A percentile compares a stretch with the other conserved stretches of the same genome.
phyloP scores from a whole-genome alignment of 2,888 invertebrate genomes.

The Eudemis profundana region DNA sequence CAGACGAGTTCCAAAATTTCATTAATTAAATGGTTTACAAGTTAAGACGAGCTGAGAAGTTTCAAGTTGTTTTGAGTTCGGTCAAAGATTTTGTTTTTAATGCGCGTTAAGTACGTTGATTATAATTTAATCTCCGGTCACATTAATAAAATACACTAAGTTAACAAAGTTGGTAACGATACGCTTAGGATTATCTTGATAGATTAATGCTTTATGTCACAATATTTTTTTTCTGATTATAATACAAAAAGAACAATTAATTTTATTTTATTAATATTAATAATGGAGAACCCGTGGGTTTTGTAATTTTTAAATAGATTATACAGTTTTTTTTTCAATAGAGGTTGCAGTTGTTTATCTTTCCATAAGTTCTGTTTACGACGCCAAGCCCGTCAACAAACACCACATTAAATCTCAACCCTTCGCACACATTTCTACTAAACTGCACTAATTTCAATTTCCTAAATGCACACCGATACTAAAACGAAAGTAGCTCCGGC shows the following conservation, averaged over 20 bases:
- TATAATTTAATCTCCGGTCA: background rate
- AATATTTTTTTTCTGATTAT: too few relatives aligned
- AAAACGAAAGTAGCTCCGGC: slow-evolving; percentile 46
- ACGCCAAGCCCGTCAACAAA: too few relatives aligned
- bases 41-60: slow-evolving; percentile 13
- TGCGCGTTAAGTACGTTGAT: background rate
- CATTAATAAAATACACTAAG: slow-evolving; percentile 1
- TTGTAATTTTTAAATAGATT: too few relatives aligned
- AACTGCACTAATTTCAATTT: slow-evolving; percentile 33
- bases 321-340: too few relatives aligned
- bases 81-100: slow-evolving; percentile 6
- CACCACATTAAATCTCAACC: slow-evolving; percentile 3
- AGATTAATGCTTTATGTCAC: background rate
- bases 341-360: too few relatives aligned
- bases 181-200: background rate
- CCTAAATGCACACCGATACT: slow-evolving; percentile 38
- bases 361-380: too few relatives aligned
- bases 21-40: slow-evolving; percentile 20
- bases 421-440: background rate
- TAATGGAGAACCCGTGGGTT: too few relatives aligned
- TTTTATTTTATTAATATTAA: too few relatives aligned
- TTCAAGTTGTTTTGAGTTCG: background rate
- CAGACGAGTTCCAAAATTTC: slow-evolving; percentile 26
- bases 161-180: background rate
- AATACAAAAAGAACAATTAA: too few relatives aligned